These are phyloP conservation scores for Apistogramma diplotaenia DNA, from an alignment of 2,113 vertebrate genomes.

Conservation along the genomic window DNA sequence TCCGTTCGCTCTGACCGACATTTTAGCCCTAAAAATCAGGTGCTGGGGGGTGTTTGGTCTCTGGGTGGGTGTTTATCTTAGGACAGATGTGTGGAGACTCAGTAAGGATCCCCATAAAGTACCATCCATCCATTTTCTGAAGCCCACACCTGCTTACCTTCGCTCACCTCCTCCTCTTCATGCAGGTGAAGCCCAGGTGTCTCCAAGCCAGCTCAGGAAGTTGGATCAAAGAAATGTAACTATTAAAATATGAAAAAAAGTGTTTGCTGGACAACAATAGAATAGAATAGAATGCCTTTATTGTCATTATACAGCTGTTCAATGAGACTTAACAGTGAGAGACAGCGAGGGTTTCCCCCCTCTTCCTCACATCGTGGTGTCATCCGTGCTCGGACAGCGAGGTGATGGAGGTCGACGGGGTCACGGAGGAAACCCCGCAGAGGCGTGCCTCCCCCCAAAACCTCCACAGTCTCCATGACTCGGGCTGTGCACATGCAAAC, in stretches of 20 bases:
- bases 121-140: not conserved
- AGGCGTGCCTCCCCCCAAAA: too few species aligned
- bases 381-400: not conserved
- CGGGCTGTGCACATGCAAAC: not conserved
- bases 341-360: not conserved
- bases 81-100: too few species aligned
- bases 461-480: too few species aligned
- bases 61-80: too few species aligned
- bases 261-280: not conserved
- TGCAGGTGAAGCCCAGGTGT: fast-evolving
- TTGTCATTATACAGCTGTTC: too few species aligned
- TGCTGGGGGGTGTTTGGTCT: not conserved
- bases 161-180: not conserved
- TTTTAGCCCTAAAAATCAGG: conserved; percentile 1
- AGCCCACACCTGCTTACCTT: not conserved
- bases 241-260: not conserved
- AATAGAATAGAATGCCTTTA: too few species aligned
- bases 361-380: not conserved
- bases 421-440: too few species aligned
- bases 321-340: too few species aligned
- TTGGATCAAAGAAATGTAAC: not conserved
- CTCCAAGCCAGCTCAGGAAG: not conserved
- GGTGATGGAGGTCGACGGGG: conserved; percentile 17
- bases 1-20: conserved; percentile 12
- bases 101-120: too few species aligned